phyloP scores from a whole-genome alignment of 2,888 invertebrate species.

The Hirtodrosophila alboralis region DNA sequence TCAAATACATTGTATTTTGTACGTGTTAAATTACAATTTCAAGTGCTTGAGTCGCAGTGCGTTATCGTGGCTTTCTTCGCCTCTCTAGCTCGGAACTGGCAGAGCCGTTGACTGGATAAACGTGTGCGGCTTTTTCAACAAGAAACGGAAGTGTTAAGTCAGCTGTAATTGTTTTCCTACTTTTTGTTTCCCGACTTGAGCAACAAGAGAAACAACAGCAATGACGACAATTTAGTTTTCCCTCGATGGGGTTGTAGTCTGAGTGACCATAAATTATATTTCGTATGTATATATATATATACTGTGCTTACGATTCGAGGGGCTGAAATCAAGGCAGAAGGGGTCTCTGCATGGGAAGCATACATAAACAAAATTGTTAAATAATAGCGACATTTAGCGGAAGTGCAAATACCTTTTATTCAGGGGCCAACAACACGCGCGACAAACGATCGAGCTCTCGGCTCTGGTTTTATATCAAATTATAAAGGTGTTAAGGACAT shows the following conservation, averaged over 20 bases:
- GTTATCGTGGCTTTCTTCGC: slow-evolving; percentile 34
- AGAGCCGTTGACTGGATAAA: slow-evolving; percentile 47
- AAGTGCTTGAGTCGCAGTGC: slow-evolving; percentile 64
- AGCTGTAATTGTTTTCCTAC: slow-evolving; percentile 76
- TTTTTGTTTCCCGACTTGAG: slow-evolving; percentile 48
- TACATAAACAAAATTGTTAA: slow-evolving; percentile 74
- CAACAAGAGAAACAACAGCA: too few relatives aligned
- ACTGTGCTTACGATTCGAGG: slow-evolving; percentile 1
- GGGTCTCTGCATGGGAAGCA: slow-evolving; percentile 45
- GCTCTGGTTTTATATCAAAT: slow-evolving; percentile 57
- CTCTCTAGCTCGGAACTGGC: slow-evolving; percentile 6
- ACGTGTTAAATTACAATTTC: slow-evolving; percentile 76
- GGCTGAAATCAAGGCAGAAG: too few relatives aligned
- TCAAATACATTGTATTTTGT: slow-evolving; percentile 32
- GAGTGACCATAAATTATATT: slow-evolving; percentile 74
- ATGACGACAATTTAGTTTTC: slow-evolving; percentile 70
- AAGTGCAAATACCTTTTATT: slow-evolving; percentile 65
- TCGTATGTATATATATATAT: slow-evolving; percentile 27
- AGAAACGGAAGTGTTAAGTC: slow-evolving; percentile 80
- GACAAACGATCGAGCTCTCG: slow-evolving; percentile 62
- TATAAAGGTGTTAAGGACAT: slow-evolving; percentile 53
- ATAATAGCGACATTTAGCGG: slow-evolving; percentile 77
- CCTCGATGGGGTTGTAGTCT: slow-evolving; percentile 38
- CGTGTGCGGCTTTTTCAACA: slow-evolving; percentile 72
- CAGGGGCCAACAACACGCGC: slow-evolving; percentile 62